These are phyloP conservation scores for Capricornis sumatraensis DNA, from an alignment of 2,113 vertebrate genomes.

Conservation along the genomic window DNA sequence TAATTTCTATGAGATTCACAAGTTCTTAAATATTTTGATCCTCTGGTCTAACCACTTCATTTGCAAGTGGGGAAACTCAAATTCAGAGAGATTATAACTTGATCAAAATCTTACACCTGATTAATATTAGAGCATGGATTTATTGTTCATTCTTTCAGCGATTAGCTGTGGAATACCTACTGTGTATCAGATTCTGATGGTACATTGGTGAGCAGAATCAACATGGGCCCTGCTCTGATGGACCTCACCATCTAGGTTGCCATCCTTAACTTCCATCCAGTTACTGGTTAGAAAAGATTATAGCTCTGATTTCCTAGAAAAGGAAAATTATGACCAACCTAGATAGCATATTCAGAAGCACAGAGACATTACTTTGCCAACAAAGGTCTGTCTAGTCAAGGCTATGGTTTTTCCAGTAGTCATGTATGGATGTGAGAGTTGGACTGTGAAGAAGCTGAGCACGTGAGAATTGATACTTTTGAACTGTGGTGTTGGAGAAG, in stretches of 20 bases:
- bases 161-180: not conserved
- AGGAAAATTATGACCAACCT: no score
- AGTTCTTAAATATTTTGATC: constrained; percentile 9
- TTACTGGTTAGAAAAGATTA: not conserved
- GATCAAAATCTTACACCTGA: not conserved
- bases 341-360: no score
- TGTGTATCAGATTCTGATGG: not conserved
- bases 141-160: not conserved
- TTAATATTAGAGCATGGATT: not conserved
- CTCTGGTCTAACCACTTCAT: not conserved
- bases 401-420: no score
- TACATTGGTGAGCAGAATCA: not conserved
- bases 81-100: not conserved
- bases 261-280: not conserved
- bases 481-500: no score
- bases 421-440: no score
- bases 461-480: no score
- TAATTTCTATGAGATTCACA: not conserved
- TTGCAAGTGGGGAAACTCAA: constrained; percentile 7
- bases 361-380: no score
- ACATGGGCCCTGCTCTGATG: not conserved
- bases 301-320: not conserved
- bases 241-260: not conserved
- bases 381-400: no score
- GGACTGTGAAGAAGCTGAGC: no score